phyloP scores from a whole-genome alignment of 2,797 vertebrate genomes.

The Intellagama lesueurii region DNA sequence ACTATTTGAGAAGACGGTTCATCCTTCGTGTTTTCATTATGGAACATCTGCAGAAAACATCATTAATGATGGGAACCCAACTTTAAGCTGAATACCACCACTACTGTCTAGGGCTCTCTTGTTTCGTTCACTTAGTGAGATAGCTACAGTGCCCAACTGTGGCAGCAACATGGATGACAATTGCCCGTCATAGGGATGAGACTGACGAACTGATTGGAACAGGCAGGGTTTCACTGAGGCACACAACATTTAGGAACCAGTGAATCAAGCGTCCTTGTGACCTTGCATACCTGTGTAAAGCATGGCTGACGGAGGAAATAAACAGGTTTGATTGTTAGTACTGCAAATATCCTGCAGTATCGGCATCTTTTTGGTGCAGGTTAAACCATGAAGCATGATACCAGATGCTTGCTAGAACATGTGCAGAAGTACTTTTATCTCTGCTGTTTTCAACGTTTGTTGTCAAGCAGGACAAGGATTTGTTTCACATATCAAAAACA shows the following conservation, averaged over 20 bases:
- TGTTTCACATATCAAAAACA: constrained; percentile 55
- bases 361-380: constrained; percentile 10
- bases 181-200: not conserved
- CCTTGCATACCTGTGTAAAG: constrained; percentile 7
- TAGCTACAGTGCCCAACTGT: not conserved
- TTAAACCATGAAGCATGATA: constrained; percentile 48
- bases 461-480: constrained; percentile 62
- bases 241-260: not conserved
- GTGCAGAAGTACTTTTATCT: constrained; percentile 65
- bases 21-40: not conserved
- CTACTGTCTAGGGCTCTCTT: not conserved
- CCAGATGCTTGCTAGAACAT: constrained; percentile 66
- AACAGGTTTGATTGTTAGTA: constrained; percentile 6
- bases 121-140: not conserved
- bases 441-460: constrained; percentile 54
- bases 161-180: not conserved
- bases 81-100: not conserved
- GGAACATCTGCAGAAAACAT: not conserved
- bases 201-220: not conserved
- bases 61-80: too few relatives aligned
- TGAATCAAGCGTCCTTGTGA: constrained; percentile 25
- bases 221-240: not conserved
- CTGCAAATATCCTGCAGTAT: constrained; percentile 54
- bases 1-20: not conserved
- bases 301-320: not conserved